Conservation (phyloP, 2,888 invertebrate genomes). For the Drosophila pseudotakahashii region DNA sequence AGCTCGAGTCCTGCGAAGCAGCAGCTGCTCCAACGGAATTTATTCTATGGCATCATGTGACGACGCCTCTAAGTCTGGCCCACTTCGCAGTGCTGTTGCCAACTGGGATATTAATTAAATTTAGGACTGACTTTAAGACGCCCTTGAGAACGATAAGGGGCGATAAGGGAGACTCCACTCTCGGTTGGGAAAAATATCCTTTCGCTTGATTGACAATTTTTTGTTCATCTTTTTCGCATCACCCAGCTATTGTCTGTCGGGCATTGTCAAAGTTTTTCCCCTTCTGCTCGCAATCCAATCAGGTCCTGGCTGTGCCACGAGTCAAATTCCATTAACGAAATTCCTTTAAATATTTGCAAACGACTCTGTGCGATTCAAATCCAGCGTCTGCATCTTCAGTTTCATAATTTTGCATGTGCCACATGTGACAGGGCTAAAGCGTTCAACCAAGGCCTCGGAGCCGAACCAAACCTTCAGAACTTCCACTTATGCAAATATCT, state of each 20-base stretch:
- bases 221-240: conserved; percentile 26
- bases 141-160: conserved; percentile 41
- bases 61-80: conserved; percentile 17
- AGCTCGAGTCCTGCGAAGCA: conserved; percentile 36
- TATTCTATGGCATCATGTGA: conserved; percentile 53
- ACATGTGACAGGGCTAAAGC: conserved; percentile 31
- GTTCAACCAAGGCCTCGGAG: conserved; percentile 14
- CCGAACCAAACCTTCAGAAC: conserved; percentile 31
- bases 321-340: conserved; percentile 52
- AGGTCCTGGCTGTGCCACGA: conserved; percentile 33
- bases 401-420: conserved; percentile 58
- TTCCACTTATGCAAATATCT: conserved; percentile 62
- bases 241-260: conserved; percentile 35
- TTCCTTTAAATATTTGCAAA: conserved; percentile 55
- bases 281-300: conserved; percentile 56
- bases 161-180: background rate
- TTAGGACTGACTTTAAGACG: conserved; percentile 58
- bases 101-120: conserved; percentile 59
- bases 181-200: conserved; percentile 6
- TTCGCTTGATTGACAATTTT: conserved; percentile 58
- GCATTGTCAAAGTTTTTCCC: conserved; percentile 40
- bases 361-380: conserved; percentile 9
- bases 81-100: background rate
- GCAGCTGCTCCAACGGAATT: conserved; percentile 54
- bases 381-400: conserved; percentile 49